Base-by-base conservation (phyloP, 2,113 vertebrate genomes). In the Pelusios castaneus region DNA sequence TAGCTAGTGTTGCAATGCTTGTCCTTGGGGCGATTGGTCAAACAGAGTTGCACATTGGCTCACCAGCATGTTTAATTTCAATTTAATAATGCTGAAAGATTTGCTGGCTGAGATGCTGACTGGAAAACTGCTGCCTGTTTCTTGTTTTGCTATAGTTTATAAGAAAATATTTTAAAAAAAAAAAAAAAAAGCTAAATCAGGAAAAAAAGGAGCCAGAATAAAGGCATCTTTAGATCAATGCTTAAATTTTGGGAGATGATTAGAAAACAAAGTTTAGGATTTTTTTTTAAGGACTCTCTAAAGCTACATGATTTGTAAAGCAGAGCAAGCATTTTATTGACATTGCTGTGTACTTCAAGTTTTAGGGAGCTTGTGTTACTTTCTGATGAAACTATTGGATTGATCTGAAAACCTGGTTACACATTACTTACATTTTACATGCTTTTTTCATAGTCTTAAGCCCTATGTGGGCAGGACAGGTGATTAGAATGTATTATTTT, bases 31-130 rank as follows among this genome's bases (percentile, higher is more conserved):
- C 94, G 95, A 97, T 97, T 77, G 96, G 84, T 87, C 83, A 86
- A 80, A 54, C 45, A 80, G 79, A 79, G 88, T 81, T 67, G 47
- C 94, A 95, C 83, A 80, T 52, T 63, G 19, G 52, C 38, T 89
- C 94, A 96, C 84, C 79, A 89, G 89, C 94, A 96, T 82, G 88
- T 96, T 96, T 96, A 94, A 97, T 97, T 97, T 95, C 93, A 90
- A 97, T 98, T 96, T 95, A 88, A 94, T 97, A 95, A 89, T 96
- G 88, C 94, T 84, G 63, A 75, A 95, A 95, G 82, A 82, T 34
- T 2, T 45, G 87, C 91, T 84, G 88, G 87, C 85, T 90, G 43
- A 91, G 80, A 87, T 85, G n/a, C 83, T 80, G 54, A 43, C 67
- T 89, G 43, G 94, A 97, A 97, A 93, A 45, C 80, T 89, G 82